phyloP scores from a whole-genome alignment of 2,888 invertebrate species.

The Hypolimnas misippus region DNA sequence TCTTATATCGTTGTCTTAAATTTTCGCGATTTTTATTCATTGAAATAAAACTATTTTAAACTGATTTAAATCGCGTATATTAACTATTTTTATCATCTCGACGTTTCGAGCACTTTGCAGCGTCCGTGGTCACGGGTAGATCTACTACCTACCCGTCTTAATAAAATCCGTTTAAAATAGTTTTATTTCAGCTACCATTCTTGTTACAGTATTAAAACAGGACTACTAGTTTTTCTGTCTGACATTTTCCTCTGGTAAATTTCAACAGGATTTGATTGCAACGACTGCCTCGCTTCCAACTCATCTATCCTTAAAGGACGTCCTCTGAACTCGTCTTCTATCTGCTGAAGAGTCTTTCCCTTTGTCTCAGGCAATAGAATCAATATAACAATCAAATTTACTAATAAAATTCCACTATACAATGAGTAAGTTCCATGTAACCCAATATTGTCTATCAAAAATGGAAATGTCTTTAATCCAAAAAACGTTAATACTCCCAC shows the following conservation, averaged over 20 bases:
- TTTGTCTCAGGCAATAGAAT: conserved; percentile 86
- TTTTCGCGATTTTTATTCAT: no score
- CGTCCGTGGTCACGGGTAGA: no score
- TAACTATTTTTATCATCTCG: no score
- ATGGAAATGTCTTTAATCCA: conserved; percentile 85
- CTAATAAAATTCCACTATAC: conserved; percentile 79
- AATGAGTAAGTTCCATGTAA: conserved; percentile 82
- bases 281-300: conserved; percentile 54
- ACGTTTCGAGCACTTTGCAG: no score
- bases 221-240: conserved; percentile 51
- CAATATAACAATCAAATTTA: conserved; percentile 80
- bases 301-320: conserved; percentile 55
- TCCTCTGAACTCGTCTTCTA: conserved; percentile 82
- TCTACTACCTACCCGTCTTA: no score
- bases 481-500: conserved; percentile 84
- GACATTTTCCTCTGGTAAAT: conserved; percentile 58
- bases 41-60: no score
- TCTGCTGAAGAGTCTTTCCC: conserved; percentile 85
- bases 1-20: no score
- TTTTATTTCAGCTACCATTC: neutral
- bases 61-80: no score
- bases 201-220: conserved; percentile 5
- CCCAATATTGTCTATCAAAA: conserved; percentile 75
- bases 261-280: conserved; percentile 56
- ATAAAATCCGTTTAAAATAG: no score